These are phyloP conservation scores for Anodontia alba DNA, from an alignment of 2,888 invertebrate species.

Conservation along the genomic window DNA sequence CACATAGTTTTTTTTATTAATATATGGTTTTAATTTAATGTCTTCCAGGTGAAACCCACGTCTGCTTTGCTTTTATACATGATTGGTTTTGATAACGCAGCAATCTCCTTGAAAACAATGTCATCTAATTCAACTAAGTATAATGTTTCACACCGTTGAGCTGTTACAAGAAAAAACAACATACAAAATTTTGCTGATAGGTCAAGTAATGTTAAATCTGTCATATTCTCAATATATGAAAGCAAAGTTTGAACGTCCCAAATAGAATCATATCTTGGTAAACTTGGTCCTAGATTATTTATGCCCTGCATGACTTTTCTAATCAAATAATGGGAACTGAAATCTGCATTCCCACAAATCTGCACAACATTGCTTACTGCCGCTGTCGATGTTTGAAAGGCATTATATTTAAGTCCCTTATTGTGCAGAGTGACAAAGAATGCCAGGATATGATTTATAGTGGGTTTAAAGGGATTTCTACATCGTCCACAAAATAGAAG, in stretches of 20 bases:
- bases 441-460: slow-evolving; percentile 25
- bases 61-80: slow-evolving; percentile 40
- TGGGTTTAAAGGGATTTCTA: slow-evolving; percentile 28
- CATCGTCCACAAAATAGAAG: slow-evolving; percentile 18
- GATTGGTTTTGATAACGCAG: slow-evolving; percentile 31
- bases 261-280: slow-evolving; percentile 33
- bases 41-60: slow-evolving; percentile 33
- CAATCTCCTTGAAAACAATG: slow-evolving; percentile 1
- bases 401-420: slow-evolving; percentile 23
- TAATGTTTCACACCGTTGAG: slow-evolving; percentile 44
- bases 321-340: slow-evolving; percentile 31
- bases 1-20: slow-evolving; percentile 33
- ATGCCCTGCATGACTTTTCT: slow-evolving; percentile 40
- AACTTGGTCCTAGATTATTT: slow-evolving; percentile 29
- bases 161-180: slow-evolving; percentile 43
- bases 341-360: slow-evolving; percentile 5
- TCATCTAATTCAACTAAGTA: slow-evolving; percentile 37
- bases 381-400: slow-evolving; percentile 26
- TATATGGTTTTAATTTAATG: slow-evolving; percentile 26
- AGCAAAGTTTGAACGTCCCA: slow-evolving; percentile 53
- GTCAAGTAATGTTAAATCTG: slow-evolving; percentile 24
- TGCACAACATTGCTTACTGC: slow-evolving; percentile 19
- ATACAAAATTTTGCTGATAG: slow-evolving; percentile 41
- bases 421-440: slow-evolving; percentile 20
- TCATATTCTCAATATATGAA: slow-evolving; percentile 16